These are phyloP conservation scores for Merodon equestris DNA, from an alignment of 2,888 invertebrate genomes.

Conservation along the genomic window DNA sequence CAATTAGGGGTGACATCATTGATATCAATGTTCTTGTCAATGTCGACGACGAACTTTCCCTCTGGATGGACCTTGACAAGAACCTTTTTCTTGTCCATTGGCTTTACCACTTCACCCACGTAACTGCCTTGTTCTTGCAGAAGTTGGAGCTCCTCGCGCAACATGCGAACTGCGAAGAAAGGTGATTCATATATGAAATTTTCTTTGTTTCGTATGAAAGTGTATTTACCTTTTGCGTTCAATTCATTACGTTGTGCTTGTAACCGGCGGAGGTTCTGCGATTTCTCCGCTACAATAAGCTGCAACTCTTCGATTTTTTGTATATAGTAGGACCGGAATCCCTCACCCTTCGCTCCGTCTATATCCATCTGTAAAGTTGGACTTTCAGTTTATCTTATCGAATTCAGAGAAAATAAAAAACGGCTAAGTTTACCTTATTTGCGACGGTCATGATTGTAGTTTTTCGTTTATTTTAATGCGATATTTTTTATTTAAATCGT, in stretches of 20 bases:
- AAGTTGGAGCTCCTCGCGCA: conserved; percentile 97
- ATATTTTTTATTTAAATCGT: neutral
- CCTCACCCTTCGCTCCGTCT: conserved; percentile 82
- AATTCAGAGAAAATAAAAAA: neutral
- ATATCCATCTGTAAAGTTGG: conserved; percentile 75
- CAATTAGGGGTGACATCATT: conserved; percentile 98
- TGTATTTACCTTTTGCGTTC: conserved; percentile 92
- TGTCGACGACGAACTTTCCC: conserved; percentile 99
- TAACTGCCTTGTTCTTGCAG: conserved; percentile 99
- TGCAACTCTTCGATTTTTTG: conserved; percentile 99
- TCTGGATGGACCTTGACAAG: conserved; percentile 99
- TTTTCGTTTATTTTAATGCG: conserved; percentile 34
- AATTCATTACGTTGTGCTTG: conserved; percentile 99
- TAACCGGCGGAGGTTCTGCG: conserved; percentile 96
- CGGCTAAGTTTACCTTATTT: conserved; percentile 72
- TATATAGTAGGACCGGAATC: conserved; percentile 96
- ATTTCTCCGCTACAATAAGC: conserved; percentile 97
- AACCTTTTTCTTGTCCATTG: conserved; percentile 99
- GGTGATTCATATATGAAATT: conserved; percentile 9
- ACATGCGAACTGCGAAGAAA: conserved; percentile 89
- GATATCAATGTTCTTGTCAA: conserved; percentile 99
- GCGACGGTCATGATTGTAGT: conserved; percentile 73
- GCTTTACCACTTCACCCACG: conserved; percentile 99
- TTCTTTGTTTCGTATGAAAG: neutral
- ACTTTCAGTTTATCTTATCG: neutral